A percentile compares a stretch with the other conserved stretches of the same genome.
Evolutionary conservation across 2,113 vertebrate species (phyloP).

Genomic region (Loxodonta africana): DNA sequence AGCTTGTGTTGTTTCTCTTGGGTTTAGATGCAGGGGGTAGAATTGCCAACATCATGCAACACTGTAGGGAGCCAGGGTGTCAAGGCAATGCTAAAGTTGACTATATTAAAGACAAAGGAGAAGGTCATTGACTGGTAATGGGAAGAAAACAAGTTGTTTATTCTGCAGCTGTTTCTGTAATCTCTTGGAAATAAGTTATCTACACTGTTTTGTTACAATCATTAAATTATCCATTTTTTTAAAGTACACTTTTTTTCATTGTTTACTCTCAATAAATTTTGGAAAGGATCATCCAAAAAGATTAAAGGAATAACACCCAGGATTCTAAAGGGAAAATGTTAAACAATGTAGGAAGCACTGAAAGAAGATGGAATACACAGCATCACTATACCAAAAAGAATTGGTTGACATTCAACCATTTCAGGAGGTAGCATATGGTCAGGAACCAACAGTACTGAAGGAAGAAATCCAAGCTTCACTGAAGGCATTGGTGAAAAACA

Average conservation of each 20-base stretch:
- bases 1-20: constrained; percentile 53
- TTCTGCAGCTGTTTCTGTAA: not conserved
- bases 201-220: not conserved
- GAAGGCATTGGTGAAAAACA: no score
- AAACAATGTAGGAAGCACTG: no score
- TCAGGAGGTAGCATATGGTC: no score
- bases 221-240: not conserved
- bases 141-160: not conserved
- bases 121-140: constrained; percentile 34
- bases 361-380: no score
- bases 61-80: constrained; percentile 60
- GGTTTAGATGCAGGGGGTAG: constrained; percentile 76
- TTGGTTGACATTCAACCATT: no score
- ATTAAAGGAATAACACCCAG: not conserved
- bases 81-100: constrained; percentile 35
- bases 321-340: not conserved
- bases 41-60: constrained; percentile 66
- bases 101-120: constrained; percentile 59
- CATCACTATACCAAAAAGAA: no score
- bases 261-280: not conserved
- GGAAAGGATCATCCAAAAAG: not conserved
- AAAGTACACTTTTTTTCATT: not conserved
- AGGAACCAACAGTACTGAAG: no score
- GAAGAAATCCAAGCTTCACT: no score
- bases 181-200: constrained; percentile 46